Evolutionary conservation across 2,888 invertebrate genomes (phyloP).

Genomic region (Mamestra brassicae): DNA sequence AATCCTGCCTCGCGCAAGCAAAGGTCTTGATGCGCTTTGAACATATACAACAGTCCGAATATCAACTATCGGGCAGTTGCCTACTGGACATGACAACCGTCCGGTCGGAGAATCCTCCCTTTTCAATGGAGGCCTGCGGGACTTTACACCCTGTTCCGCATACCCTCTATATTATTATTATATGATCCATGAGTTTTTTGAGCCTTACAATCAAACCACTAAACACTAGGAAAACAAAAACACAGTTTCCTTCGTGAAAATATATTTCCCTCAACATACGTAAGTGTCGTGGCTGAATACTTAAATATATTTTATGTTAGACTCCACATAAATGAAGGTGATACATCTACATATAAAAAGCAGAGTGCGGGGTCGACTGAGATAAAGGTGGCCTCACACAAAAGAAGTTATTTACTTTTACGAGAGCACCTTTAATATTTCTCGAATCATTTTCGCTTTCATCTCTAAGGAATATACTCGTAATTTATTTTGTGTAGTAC

Average conservation of each 20-base stretch:
- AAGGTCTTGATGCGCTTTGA: too few relatives aligned
- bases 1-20: too few relatives aligned
- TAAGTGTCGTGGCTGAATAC: slow-evolving; percentile 37
- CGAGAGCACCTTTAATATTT: slow-evolving; percentile 64
- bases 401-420: slow-evolving; percentile 73
- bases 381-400: slow-evolving; percentile 64
- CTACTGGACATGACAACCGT: too few relatives aligned
- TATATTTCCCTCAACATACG: slow-evolving; percentile 22
- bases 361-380: slow-evolving; percentile 62
- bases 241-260: slow-evolving; percentile 19
- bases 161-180: neutral
- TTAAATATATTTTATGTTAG: slow-evolving; percentile 58
- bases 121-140: too few relatives aligned
- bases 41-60: too few relatives aligned
- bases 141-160: too few relatives aligned
- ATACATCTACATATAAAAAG: slow-evolving; percentile 58
- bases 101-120: too few relatives aligned
- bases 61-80: too few relatives aligned
- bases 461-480: slow-evolving; percentile 26
- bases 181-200: slow-evolving; percentile 8
- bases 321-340: slow-evolving; percentile 53
- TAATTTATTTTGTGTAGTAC: slow-evolving; percentile 37
- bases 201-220: slow-evolving; percentile 13
- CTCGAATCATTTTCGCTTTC: slow-evolving; percentile 56
- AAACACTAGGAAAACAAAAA: slow-evolving; percentile 27